Conservation (phyloP, 2,888 invertebrate species). For the Thymelicus sylvestris region DNA sequence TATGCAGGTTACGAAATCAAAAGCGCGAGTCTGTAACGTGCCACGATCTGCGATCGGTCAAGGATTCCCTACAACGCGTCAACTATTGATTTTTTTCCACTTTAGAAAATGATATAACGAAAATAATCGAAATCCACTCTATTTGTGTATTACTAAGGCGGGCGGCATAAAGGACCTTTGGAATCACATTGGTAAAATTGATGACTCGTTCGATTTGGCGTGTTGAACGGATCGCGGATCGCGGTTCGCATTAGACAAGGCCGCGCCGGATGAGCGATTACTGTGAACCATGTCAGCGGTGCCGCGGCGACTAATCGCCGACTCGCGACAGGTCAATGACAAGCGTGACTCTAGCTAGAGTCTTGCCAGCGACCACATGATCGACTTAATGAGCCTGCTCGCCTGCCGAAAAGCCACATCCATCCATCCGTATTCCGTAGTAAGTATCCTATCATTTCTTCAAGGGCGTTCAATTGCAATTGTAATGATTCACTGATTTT, state of each 20-base stretch:
- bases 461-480: background rate
- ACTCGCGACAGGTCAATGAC: slow-evolving; percentile 56
- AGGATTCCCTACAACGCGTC: slow-evolving; percentile 52
- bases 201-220: slow-evolving; percentile 23
- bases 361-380: slow-evolving; percentile 20
- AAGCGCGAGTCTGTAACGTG: slow-evolving; percentile 62
- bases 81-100: background rate
- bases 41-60: slow-evolving; percentile 65
- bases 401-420: slow-evolving; percentile 8
- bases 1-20: slow-evolving; percentile 69
- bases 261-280: slow-evolving; percentile 73
- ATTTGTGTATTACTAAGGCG: too few species aligned
- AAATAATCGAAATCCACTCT: too few species aligned
- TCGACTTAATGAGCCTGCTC: slow-evolving; percentile 32
- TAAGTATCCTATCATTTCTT: background rate
- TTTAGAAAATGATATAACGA: background rate
- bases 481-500: too few species aligned
- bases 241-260: slow-evolving; percentile 58
- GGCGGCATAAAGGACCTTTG: too few species aligned
- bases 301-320: slow-evolving; percentile 67
- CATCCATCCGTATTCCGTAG: background rate
- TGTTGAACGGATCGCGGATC: slow-evolving; percentile 16
- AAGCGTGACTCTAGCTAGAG: slow-evolving; percentile 37
- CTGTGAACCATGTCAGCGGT: slow-evolving; percentile 73
- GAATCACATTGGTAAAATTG: background rate